These are phyloP conservation scores for Diaperis boleti DNA, from an alignment of 2,888 invertebrate species.

Conservation along the genomic window DNA sequence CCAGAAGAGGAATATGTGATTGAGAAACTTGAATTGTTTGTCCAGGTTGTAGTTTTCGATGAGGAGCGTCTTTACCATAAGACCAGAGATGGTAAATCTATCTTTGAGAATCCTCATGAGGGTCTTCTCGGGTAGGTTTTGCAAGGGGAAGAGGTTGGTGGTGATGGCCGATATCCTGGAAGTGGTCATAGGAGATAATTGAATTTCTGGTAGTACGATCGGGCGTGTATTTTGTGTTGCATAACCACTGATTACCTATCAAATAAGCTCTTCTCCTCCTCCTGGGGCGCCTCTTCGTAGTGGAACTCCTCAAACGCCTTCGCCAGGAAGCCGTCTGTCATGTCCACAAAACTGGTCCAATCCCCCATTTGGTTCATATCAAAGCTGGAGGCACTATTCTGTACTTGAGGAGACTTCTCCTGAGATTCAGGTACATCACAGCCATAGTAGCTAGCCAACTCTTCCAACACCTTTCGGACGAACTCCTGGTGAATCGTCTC, in stretches of 20 bases:
- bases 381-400: slow-evolving; percentile 11
- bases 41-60: slow-evolving; percentile 59
- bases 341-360: slow-evolving; percentile 60
- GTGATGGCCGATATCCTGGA: slow-evolving; percentile 59
- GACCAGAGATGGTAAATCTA: slow-evolving; percentile 60
- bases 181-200: slow-evolving; percentile 13
- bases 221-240: too few species aligned
- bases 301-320: slow-evolving; percentile 66
- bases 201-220: too few species aligned
- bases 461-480: slow-evolving; percentile 54
- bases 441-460: slow-evolving; percentile 52
- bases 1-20: slow-evolving; percentile 61
- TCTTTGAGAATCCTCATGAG: slow-evolving; percentile 56
- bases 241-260: slow-evolving; percentile 48
- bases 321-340: slow-evolving; percentile 64
- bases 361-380: slow-evolving; percentile 58
- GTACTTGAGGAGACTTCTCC: not conserved
- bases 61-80: slow-evolving; percentile 61
- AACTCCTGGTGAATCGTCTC: slow-evolving; percentile 61
- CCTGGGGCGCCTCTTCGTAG: slow-evolving; percentile 37
- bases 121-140: slow-evolving; percentile 58
- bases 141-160: slow-evolving; percentile 56
- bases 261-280: slow-evolving; percentile 47
- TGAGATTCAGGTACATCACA: slow-evolving; percentile 24
- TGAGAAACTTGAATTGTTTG: slow-evolving; percentile 59